Evolutionary conservation across 1,140 invertebrate genomes (phyloP), one percentile per base, ranked within the genome.

Genomic region (Scaptomyza graminum): DNA sequence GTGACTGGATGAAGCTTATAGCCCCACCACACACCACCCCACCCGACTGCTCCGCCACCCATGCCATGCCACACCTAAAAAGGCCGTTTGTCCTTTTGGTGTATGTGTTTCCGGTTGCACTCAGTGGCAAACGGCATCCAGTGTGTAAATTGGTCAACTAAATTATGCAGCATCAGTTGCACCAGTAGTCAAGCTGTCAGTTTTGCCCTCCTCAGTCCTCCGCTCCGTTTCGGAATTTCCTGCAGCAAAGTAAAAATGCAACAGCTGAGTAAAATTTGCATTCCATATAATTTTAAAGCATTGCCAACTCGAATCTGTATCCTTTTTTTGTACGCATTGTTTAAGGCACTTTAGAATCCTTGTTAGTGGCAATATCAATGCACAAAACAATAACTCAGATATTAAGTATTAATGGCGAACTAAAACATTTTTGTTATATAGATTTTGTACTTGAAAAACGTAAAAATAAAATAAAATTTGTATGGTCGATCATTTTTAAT

Each of bases 121-220:
- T 88, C 83, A 89, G 64, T 68, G 76, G 60, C 79, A 73, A 82
- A 79, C 67, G 67, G 47, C 72, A 71, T 54, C 71, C 84, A 79
- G 79, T 83, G 79, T 83, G 87, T 80, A 90, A 90, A 90, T 90
- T 90, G 87, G 82, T 78, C 87, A 83, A 84, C 87, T 90, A 90
- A 90, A 90, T 90, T 90, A 90, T 90, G 87, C 87, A 90, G 79
- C 82, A 85, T 76, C 81, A 88, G 79, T 87, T 87, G 81, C 81
- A 74, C 74, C 67, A 59, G 71, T 61, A 76, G 67, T 68, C 69
- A 65, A 76, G 77, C 76, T 72, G 76, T 74, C 73, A 63, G 41
- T 54, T 56, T 34, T 16, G 1, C 54, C n/a, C n/a, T n/a, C n/a
- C 37, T 34, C 16, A 1, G 1, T 11, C 31, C 31, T 7, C 37